Evolutionary conservation across 1,140 invertebrate species (phyloP), one percentile per base, ranked within the genome.

Genomic region (Drosophila ercepeae): DNA sequence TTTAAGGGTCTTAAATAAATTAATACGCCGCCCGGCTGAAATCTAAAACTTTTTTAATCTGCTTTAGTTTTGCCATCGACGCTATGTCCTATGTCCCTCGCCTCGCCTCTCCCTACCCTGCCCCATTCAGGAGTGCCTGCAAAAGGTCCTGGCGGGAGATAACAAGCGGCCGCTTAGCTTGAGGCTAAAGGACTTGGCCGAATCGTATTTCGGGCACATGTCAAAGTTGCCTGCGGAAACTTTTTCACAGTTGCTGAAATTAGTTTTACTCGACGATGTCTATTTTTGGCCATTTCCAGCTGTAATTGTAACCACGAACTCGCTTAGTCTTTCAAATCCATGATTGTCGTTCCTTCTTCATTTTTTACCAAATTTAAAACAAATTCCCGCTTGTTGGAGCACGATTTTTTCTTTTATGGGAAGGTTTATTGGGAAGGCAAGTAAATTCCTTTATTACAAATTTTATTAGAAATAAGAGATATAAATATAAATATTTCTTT

Each of bases 1-100:
- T 88, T 88, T 81, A 82, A 74, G 82, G 81, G 81, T 81, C 76
- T 86, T 86, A 86, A 88, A 86, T 86, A 86, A 86, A 86, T 86
- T 81, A 86, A 88, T 88, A 77, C 77, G 68, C 53, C 57, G 77
- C 53, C 44, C 42, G 77, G 64, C 63, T 86, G 86, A 88, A 84
- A 88, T 82, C 73, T 77, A 42, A 88, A 86, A 86, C 81, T 86
- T 86, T 86, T 86, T 86, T 88, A 86, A 86, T 86, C 81, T 88
- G 73, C 76, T 75, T 75, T 78, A 76, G 71, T 63, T 70, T 46
- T 52, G 16, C 46, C 63, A 44, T 23, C 36, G 34, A 32, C 48
- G 32, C 4, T 32, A 52, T 21, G 46, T 32, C 29, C 29, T 32
- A 39, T 39, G 18, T 32, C 19, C 27, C 36, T 23, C 13, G 32